phyloP scores from a whole-genome alignment of 1,140 invertebrate species.

The Mylabris phalerata region DNA sequence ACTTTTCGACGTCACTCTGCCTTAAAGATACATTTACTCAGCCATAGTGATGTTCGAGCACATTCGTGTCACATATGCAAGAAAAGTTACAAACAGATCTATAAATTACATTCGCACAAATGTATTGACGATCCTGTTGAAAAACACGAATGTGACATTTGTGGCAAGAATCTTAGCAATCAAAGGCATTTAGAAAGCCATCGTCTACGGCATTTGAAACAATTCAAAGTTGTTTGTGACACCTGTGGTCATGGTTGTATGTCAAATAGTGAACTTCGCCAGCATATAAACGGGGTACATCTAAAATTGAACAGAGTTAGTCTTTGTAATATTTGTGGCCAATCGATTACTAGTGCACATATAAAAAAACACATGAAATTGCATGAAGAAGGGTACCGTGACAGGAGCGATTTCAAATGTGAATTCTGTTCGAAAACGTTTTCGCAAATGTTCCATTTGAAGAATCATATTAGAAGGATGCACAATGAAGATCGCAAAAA shows the following conservation, averaged over 20 bases:
- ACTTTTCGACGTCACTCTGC: conserved; percentile 46
- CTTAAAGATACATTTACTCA: conserved; percentile 52
- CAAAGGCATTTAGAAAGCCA: conserved; percentile 61
- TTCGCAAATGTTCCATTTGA: conserved; percentile 28
- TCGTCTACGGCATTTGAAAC: conserved; percentile 51
- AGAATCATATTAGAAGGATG: conserved; percentile 25
- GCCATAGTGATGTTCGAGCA: conserved; percentile 54
- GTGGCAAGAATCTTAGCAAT: conserved; percentile 57
- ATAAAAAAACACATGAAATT: too few species aligned
- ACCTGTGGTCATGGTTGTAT: conserved; percentile 32
- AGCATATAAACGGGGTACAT: conserved; percentile 31
- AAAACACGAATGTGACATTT: conserved; percentile 37
- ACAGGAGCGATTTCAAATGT: too few species aligned
- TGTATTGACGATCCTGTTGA: conserved; percentile 25
- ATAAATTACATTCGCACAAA: conserved; percentile 44
- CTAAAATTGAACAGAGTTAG: too few species aligned
- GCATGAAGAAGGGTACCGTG: too few species aligned
- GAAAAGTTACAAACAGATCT: conserved; percentile 27
- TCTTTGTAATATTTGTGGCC: conserved; percentile 33
- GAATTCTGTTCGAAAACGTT: conserved; percentile 4
- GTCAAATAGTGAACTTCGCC: conserved; percentile 30
- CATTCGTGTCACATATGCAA: conserved; percentile 49
- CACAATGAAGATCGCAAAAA: conserved; percentile 24
- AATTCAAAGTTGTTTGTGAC: conserved; percentile 35
- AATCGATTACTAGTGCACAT: conserved; percentile 22